phyloP scores from a whole-genome alignment of 2,888 invertebrate genomes.

The Spialia ferax region DNA sequence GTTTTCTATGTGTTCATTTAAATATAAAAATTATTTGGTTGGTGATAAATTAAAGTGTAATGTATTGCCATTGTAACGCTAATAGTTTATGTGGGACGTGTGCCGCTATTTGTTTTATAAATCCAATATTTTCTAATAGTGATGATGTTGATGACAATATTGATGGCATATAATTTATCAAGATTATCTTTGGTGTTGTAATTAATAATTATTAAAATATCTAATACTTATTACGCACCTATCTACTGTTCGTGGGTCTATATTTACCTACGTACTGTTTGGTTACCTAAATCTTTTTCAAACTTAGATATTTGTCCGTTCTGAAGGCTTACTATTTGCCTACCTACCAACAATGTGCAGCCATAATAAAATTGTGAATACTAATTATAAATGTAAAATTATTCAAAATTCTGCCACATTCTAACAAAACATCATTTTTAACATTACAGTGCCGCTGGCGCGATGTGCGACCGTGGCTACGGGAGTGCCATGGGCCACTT shows the following conservation, averaged over 20 bases:
- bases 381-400: too few relatives aligned
- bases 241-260: too few relatives aligned
- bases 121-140: background rate
- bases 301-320: too few relatives aligned
- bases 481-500: conserved; percentile 87
- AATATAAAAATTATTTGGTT: background rate
- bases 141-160: background rate
- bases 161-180: background rate
- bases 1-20: background rate
- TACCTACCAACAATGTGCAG: too few relatives aligned
- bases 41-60: conserved; percentile 6
- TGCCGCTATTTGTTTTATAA: background rate
- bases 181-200: background rate
- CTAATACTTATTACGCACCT: background rate
- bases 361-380: too few relatives aligned
- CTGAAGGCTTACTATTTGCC: too few relatives aligned
- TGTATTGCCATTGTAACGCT: background rate
- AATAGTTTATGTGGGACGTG: background rate
- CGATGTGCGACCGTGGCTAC: conserved; percentile 86
- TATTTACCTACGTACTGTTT: too few relatives aligned
- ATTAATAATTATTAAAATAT: too few relatives aligned
- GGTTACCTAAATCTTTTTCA: too few relatives aligned
- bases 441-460: too few relatives aligned
- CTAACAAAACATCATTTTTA: too few relatives aligned
- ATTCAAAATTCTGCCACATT: too few relatives aligned